Evolutionary conservation across 1,140 invertebrate species (phyloP).

Genomic region (Berghia stephanieae): DNA sequence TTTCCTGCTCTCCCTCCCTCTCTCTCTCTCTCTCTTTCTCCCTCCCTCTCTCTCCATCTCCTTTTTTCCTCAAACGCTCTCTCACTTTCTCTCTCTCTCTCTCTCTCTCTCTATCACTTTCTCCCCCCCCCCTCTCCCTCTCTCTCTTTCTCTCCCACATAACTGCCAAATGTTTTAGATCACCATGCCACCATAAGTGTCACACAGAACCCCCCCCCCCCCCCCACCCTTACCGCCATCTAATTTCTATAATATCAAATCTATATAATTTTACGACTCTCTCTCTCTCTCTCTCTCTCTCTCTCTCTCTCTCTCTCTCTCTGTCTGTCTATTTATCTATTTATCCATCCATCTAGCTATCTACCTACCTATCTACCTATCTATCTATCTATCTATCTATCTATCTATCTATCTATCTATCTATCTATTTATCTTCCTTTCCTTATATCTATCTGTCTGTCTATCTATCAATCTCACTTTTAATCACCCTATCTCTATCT

Average conservation of each 20-base stretch:
- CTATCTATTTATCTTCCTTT: no score
- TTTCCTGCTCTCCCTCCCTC: no score
- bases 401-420: background rate
- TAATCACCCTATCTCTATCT: background rate
- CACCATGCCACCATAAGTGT: background rate
- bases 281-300: background rate
- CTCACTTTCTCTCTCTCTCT: constrained; percentile 25
- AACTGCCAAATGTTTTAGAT: no score
- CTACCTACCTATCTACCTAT: no score
- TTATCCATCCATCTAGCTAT: no score
- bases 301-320: background rate
- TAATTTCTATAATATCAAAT: background rate
- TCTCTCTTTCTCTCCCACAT: constrained; percentile 13
- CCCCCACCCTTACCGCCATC: background rate
- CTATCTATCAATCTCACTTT: background rate
- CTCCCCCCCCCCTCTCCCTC: background rate
- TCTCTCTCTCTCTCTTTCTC: no score
- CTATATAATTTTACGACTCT: background rate
- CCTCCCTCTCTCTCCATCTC: no score
- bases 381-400: constrained; percentile 11
- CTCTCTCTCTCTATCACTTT: background rate
- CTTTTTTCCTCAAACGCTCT: no score
- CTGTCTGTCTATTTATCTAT: background rate
- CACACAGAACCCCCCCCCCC: background rate
- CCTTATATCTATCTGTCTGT: no score